Conservation (phyloP, 2,797 vertebrate species). For the Taeniopygia guttata region DNA sequence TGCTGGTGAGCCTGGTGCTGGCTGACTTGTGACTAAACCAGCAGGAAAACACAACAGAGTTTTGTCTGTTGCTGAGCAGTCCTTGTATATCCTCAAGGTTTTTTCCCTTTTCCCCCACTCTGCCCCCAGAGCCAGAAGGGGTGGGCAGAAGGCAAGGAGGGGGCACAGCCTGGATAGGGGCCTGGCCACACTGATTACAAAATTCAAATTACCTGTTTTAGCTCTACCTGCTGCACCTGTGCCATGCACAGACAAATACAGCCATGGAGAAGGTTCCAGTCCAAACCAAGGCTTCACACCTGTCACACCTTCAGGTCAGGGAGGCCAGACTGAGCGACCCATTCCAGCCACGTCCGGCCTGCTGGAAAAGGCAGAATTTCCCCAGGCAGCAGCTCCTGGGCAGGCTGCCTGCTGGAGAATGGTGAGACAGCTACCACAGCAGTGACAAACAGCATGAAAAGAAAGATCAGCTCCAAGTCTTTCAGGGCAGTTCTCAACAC, state of each 20-base stretch:
- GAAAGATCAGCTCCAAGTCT: background rate
- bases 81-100: background rate
- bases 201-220: background rate
- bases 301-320: no score
- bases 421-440: background rate
- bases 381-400: background rate
- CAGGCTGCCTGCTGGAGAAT: background rate
- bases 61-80: background rate
- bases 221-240: background rate
- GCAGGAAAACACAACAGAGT: background rate
- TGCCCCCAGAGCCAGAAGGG: background rate
- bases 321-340: background rate
- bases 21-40: background rate
- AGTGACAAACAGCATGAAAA: background rate
- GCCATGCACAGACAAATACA: background rate
- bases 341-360: rapidly evolving
- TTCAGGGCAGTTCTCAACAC: background rate
- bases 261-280: background rate
- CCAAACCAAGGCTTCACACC: background rate
- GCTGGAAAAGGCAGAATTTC: background rate
- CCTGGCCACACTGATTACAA: background rate
- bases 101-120: background rate
- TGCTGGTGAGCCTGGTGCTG: background rate
- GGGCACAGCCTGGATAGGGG: background rate
- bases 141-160: background rate